Conservation (phyloP, 2,797 vertebrate genomes). For the Neoniphon sammara region DNA sequence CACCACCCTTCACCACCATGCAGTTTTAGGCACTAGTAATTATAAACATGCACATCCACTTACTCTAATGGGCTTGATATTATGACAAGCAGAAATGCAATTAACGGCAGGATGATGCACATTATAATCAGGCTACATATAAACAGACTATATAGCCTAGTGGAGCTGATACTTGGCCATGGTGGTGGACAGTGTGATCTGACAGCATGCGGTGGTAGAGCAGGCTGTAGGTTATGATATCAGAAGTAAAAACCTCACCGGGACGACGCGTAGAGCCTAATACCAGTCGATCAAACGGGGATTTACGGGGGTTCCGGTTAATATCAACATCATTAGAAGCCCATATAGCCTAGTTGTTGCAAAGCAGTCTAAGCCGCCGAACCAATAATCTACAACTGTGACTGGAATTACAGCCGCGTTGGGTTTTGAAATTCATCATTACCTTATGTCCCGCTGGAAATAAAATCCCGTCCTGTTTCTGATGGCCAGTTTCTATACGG, state of each 20-base stretch:
- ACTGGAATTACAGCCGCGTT: slow-evolving; percentile 56
- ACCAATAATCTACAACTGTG: slow-evolving; percentile 64
- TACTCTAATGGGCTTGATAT: not conserved
- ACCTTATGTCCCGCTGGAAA: slow-evolving; percentile 60
- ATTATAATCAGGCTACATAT: not conserved
- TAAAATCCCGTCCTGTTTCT: slow-evolving; percentile 8
- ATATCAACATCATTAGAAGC: slow-evolving; percentile 30
- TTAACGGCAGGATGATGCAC: not conserved
- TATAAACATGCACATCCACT: slow-evolving; percentile 54
- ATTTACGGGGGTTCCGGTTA: slow-evolving; percentile 24
- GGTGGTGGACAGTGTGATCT: slow-evolving; percentile 62
- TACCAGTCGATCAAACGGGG: slow-evolving; percentile 35
- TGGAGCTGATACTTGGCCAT: slow-evolving; percentile 68
- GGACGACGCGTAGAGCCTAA: slow-evolving; percentile 25
- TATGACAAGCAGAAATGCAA: slow-evolving; percentile 3
- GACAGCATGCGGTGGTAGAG: slow-evolving; percentile 72
- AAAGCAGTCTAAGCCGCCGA: slow-evolving; percentile 40
- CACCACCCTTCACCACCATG: slow-evolving; percentile 51
- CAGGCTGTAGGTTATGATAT: slow-evolving; percentile 34
- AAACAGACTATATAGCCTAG: slow-evolving; percentile 50
- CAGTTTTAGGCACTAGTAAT: slow-evolving; percentile 49
- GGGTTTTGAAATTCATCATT: slow-evolving; percentile 18
- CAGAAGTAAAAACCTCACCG: slow-evolving; percentile 56
- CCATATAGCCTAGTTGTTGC: slow-evolving; percentile 54
- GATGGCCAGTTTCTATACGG: slow-evolving; percentile 43